phyloP scores from a whole-genome alignment of 1,140 invertebrate genomes.

The Caerostris extrusa region DNA sequence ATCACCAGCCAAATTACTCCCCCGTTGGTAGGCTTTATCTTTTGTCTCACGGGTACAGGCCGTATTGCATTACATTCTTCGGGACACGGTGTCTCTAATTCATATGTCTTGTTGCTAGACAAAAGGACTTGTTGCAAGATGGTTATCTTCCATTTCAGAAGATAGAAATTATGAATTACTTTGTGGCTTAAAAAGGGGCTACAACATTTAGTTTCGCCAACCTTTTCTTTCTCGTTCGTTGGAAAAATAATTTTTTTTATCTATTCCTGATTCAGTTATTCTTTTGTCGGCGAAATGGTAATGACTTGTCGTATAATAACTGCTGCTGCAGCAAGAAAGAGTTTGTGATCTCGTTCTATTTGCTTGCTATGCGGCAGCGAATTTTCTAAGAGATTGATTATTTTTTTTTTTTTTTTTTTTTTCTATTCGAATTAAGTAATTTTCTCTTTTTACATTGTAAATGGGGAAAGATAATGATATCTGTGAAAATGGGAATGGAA shows the following conservation, averaged over 20 bases:
- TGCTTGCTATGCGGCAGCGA: not conserved
- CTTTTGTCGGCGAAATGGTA: constrained; percentile 4
- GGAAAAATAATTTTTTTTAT: constrained; percentile 11
- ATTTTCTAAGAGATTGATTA: not conserved
- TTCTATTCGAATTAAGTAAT: not conserved
- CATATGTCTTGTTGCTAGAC: not conserved
- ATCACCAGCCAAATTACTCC: constrained; percentile 52
- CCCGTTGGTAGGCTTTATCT: not conserved
- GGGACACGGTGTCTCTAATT: not conserved
- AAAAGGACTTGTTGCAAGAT: constrained; percentile 30
- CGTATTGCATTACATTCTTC: constrained; percentile 49
- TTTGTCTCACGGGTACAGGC: constrained; percentile 67
- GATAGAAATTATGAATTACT: constrained; percentile 53
- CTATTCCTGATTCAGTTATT: not conserved
- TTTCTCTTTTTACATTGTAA: constrained; percentile 39
- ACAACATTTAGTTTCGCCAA: constrained; percentile 67
- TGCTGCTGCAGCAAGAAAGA: not conserved
- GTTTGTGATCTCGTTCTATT: not conserved
- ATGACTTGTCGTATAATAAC: not conserved
- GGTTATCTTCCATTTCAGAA: not conserved
- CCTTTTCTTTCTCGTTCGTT: not conserved
- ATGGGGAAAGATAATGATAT: not conserved
- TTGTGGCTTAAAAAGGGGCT: constrained; percentile 32
- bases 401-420: not conserved
- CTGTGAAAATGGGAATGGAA: not conserved